Base-by-base conservation (phyloP, 2,113 vertebrate species). In the Entelurus aequoreus region DNA sequence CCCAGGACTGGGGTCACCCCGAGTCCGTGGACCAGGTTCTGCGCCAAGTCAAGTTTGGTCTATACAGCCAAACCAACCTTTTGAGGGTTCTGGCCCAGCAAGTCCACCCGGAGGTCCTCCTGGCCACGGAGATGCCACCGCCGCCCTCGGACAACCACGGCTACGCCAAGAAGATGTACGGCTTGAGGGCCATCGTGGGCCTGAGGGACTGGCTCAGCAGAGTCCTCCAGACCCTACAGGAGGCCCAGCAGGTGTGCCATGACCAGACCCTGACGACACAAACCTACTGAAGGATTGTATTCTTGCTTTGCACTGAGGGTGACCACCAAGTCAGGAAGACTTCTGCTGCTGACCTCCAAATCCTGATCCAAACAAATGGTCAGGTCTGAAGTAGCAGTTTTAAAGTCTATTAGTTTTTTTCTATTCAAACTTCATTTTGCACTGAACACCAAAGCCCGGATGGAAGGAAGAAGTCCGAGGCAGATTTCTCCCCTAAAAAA, bases 21-120 rank as follows among this genome's bases (percentile, higher is more conserved):
- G 0, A 0, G 3, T 0, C 19, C 1, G 1, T 71, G 4, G 0
- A 0, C 1, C 0, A 0, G 0, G 0, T 0, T 6, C 14, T 73
- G 11, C 0, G 0, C 0, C 0, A 0, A 0, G 6, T 74, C 5
- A 68, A 47, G 1, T 0, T 0, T 0, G n/a, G 0, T 6, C 64
- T 86, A 37, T n/a, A 13, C 6, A 0, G 0, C 0, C 0, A 10
- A 0, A 13, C 1, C 0, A 16, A 37, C 5, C n/a, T 56, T 5
- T 40, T 56, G 37, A n/a, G 1, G 5, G 8, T 13, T 1, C n/a
- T 56, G 54, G n/a, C 8, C 37, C 14, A 16, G 8, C 7, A 5
- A 15, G 0, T 48, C 0, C 0, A 44, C 1, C 48, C 37, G 4
- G 0, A 35, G 0, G 4, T 4, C 2, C 0, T 35, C 4, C 49